Percentiles rank a stretch among this genome's conserved stretches.
These are phyloP conservation scores for Pseudonaja textilis DNA, from an alignment of 2,113 vertebrate genomes.

Conservation along the genomic window DNA sequence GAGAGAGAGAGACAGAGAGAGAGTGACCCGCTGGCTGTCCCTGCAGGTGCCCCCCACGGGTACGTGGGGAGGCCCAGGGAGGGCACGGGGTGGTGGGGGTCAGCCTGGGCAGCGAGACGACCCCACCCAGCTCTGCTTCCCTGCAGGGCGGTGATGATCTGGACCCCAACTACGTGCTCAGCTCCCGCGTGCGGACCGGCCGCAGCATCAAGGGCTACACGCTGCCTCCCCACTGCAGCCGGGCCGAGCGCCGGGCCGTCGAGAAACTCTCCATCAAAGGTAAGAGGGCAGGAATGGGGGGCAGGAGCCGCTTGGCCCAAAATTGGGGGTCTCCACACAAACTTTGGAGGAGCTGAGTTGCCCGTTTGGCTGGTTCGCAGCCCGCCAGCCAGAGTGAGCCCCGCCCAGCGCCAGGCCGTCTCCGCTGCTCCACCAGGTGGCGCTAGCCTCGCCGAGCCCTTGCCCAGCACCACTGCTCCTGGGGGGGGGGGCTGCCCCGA, in stretches of 20 bases:
- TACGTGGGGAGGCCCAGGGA: rapidly evolving
- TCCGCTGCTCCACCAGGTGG: neutral
- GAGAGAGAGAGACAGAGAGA: no score
- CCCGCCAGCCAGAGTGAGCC: neutral
- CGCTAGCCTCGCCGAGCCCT: neutral
- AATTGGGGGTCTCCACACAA: neutral
- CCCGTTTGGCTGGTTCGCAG: neutral
- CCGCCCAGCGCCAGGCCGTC: neutral
- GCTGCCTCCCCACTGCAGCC: slow-evolving; percentile 92
- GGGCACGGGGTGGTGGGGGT: neutral
- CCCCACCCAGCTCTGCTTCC: no score
- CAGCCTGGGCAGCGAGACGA: no score
- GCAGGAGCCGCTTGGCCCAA: neutral
- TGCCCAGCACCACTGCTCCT: neutral
- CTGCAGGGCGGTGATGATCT: slow-evolving; percentile 86
- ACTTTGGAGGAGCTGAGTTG: neutral
- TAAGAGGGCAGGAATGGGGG: slow-evolving; percentile 39
- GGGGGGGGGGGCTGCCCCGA: neutral
- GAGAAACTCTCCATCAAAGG: slow-evolving; percentile 86
- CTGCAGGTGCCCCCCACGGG: slow-evolving; percentile 59
- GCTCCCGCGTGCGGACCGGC: slow-evolving; percentile 89
- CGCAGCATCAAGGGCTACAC: slow-evolving; percentile 91
- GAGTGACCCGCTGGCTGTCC: no score
- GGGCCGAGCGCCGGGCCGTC: slow-evolving; percentile 84
- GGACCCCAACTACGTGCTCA: slow-evolving; percentile 89